Evolutionary conservation across 2,888 invertebrate genomes (phyloP).

Genomic region (Troglohyphantes excavatus): DNA sequence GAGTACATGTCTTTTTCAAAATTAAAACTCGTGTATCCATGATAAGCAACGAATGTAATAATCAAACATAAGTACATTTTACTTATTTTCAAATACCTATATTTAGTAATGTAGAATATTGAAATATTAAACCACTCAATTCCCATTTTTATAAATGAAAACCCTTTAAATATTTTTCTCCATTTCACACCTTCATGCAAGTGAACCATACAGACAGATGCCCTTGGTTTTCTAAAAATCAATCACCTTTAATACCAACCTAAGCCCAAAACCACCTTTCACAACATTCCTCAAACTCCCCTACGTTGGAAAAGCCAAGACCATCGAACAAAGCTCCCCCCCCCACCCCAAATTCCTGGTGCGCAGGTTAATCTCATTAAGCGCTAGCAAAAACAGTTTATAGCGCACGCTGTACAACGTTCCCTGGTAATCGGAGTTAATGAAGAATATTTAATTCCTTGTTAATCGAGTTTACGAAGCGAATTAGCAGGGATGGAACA

Average conservation of each 20-base stretch:
- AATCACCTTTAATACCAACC: neutral
- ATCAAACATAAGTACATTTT: no score
- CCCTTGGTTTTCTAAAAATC: no score
- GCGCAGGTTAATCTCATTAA: constrained; percentile 25
- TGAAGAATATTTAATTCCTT: constrained; percentile 33
- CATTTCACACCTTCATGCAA: no score
- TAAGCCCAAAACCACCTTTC: neutral
- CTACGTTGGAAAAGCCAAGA: neutral
- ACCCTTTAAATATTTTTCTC: no score
- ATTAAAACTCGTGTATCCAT: no score
- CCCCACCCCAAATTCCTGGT: constrained; percentile 11
- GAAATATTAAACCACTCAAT: no score
- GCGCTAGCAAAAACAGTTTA: constrained; percentile 21
- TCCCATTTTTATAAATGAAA: no score
- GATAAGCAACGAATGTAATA: no score
- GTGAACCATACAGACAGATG: no score
- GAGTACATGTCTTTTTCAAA: no score
- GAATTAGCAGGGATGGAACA: constrained; percentile 8
- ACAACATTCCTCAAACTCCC: neutral
- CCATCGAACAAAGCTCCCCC: neutral
- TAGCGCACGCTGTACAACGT: neutral
- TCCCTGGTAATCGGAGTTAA: constrained; percentile 18
- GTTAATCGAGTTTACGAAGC: constrained; percentile 39
- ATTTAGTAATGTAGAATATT: no score
- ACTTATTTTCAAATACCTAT: no score